Evolutionary conservation across 2,113 vertebrate species (phyloP).

Genomic region (Natator depressus): DNA sequence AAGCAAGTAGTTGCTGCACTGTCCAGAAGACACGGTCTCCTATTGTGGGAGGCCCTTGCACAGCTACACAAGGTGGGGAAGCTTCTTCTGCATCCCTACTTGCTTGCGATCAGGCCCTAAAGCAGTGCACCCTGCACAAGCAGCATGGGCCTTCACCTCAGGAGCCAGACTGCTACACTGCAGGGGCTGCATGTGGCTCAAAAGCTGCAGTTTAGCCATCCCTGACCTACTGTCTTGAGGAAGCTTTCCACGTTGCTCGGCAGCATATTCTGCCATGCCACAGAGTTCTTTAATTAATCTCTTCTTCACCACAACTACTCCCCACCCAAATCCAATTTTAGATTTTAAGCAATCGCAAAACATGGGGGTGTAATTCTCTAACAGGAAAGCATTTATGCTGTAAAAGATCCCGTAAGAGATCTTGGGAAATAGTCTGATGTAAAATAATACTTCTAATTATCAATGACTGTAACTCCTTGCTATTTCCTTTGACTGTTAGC

Average conservation of each 20-base stretch:
- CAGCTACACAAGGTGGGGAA: background rate
- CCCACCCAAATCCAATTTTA: too few relatives aligned
- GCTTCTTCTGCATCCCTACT: background rate
- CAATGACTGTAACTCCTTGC: accelerated
- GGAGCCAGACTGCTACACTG: background rate
- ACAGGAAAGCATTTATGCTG: background rate
- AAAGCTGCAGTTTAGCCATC: background rate
- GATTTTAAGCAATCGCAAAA: background rate
- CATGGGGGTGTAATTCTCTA: background rate
- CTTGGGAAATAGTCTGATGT: background rate
- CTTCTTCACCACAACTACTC: background rate
- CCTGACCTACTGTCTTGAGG: background rate
- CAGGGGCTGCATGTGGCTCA: background rate
- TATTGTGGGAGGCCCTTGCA: background rate
- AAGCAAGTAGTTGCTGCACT: background rate
- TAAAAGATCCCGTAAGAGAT: background rate
- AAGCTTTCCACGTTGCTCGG: background rate
- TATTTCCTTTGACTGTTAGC: slow-evolving; percentile 10
- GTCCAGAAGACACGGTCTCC: background rate
- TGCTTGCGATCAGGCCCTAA: background rate
- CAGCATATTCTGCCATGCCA: background rate
- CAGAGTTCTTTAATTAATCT: background rate
- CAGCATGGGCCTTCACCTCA: background rate
- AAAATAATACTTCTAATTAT: background rate
- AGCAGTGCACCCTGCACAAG: background rate